phyloP scores from a whole-genome alignment of 2,113 vertebrate species.

The Falcunculus frontatus region DNA sequence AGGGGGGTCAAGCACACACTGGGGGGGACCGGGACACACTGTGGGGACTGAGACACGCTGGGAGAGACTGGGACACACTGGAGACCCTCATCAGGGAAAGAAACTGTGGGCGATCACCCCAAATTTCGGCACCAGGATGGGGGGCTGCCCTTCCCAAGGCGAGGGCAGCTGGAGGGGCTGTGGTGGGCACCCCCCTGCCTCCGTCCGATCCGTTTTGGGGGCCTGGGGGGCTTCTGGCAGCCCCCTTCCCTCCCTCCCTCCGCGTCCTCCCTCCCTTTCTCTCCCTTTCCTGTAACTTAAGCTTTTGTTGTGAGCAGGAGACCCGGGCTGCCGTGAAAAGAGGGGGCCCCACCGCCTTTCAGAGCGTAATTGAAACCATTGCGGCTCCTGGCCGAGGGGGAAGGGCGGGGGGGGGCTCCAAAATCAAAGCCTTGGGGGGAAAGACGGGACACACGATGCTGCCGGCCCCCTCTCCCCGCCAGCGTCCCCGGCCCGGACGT shows the following conservation, averaged over 20 bases:
- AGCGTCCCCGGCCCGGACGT: background rate
- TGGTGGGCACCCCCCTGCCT: background rate
- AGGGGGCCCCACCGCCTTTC: conserved; percentile 73
- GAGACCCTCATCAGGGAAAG: background rate
- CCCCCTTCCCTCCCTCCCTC: background rate
- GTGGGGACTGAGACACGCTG: background rate
- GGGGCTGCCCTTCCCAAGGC: background rate
- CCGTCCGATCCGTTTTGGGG: background rate
- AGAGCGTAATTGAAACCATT: conserved; percentile 78
- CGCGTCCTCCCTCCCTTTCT: conserved; percentile 39
- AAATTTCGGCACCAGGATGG: background rate
- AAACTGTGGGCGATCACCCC: background rate
- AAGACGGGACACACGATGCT: conserved; percentile 39
- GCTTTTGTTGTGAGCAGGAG: conserved; percentile 73
- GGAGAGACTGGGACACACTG: background rate
- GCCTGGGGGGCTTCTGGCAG: background rate
- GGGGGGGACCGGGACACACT: background rate
- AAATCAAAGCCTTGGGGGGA: conserved; percentile 57
- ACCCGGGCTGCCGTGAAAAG: conserved; percentile 68
- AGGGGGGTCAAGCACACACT: background rate
- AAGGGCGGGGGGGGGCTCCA: conserved; percentile 48
- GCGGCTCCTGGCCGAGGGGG: conserved; percentile 57
- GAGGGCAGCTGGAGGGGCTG: no score
- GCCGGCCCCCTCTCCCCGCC: background rate
- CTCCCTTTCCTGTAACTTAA: conserved; percentile 76